These are phyloP conservation scores for Muraenolepis orangiensis DNA, from an alignment of 2,797 vertebrate species.

Conservation along the genomic window DNA sequence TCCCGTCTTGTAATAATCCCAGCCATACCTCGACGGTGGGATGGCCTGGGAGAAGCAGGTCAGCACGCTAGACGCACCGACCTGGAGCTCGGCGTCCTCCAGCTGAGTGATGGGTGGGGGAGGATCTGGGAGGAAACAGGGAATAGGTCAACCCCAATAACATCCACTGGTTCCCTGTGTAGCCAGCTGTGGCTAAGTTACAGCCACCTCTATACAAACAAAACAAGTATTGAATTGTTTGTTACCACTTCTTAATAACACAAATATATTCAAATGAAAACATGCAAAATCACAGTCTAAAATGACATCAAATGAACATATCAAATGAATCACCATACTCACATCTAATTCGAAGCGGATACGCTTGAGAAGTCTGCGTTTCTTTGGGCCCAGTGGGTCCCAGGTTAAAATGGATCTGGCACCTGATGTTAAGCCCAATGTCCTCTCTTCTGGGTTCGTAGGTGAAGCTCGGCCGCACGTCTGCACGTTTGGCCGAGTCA, in stretches of 20 bases:
- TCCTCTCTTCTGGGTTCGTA: slow-evolving; percentile 40
- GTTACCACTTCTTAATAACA: not conserved
- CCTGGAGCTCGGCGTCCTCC: slow-evolving; percentile 42
- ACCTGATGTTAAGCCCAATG: slow-evolving; percentile 47
- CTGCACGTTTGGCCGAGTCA: not conserved
- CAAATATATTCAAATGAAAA: slow-evolving; percentile 1
- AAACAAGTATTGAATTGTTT: not conserved
- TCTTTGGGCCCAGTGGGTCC: slow-evolving; percentile 44
- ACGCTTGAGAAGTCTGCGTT: slow-evolving; percentile 22
- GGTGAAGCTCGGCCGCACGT: not conserved
- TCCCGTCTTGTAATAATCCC: slow-evolving; percentile 41
- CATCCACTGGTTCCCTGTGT: not conserved
- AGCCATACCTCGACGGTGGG: slow-evolving; percentile 54
- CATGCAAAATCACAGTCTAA: not conserved
- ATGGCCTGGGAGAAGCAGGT: slow-evolving; percentile 53
- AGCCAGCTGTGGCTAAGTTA: too few relatives aligned
- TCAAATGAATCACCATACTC: slow-evolving; percentile 41
- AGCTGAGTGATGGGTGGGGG: slow-evolving; percentile 58
- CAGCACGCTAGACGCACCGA: slow-evolving; percentile 41
- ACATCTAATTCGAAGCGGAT: slow-evolving; percentile 38
- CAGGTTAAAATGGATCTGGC: slow-evolving; percentile 63
- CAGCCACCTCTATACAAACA: too few relatives aligned
- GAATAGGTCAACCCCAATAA: not conserved
- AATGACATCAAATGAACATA: not conserved
- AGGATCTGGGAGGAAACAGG: slow-evolving; percentile 42